Evolutionary conservation across 2,113 vertebrate species (phyloP).

Genomic region (Plotosus lineatus): DNA sequence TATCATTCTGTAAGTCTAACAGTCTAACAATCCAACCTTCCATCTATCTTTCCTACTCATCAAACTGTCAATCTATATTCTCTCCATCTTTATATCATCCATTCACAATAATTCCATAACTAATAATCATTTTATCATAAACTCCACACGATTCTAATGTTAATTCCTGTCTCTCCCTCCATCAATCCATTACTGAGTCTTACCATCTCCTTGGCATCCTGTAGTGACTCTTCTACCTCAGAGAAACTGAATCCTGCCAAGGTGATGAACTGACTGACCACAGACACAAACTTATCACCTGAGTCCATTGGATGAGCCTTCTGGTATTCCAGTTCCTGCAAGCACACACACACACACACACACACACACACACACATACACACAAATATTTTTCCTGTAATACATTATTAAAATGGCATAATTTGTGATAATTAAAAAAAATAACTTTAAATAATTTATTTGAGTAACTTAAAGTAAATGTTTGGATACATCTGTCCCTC

Average conservation of each 20-base stretch:
- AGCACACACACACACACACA: slow-evolving; percentile 3
- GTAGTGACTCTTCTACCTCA: slow-evolving; percentile 92
- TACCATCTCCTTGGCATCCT: slow-evolving; percentile 91
- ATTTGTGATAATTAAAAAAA: neutral
- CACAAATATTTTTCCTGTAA: neutral
- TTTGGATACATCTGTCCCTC: neutral
- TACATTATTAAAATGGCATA: neutral
- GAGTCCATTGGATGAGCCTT: slow-evolving; percentile 77
- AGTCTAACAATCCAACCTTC: neutral
- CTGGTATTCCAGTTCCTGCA: slow-evolving; percentile 92
- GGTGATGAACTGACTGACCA: slow-evolving; percentile 96
- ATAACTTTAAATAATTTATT: neutral
- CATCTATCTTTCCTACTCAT: too few species aligned
- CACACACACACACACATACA: slow-evolving; percentile 27
- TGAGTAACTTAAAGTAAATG: neutral
- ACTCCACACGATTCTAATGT: neutral
- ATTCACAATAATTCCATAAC: neutral
- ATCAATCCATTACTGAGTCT: neutral
- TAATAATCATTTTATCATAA: neutral
- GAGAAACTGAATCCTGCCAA: slow-evolving; percentile 98
- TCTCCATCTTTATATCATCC: neutral
- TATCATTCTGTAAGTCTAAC: neutral
- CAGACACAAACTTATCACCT: slow-evolving; percentile 89
- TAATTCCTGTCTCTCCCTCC: neutral
- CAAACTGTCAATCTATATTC: too few species aligned